phyloP scores from a whole-genome alignment of 2,113 vertebrate species.

The Leptobrachium ailaonicum region DNA sequence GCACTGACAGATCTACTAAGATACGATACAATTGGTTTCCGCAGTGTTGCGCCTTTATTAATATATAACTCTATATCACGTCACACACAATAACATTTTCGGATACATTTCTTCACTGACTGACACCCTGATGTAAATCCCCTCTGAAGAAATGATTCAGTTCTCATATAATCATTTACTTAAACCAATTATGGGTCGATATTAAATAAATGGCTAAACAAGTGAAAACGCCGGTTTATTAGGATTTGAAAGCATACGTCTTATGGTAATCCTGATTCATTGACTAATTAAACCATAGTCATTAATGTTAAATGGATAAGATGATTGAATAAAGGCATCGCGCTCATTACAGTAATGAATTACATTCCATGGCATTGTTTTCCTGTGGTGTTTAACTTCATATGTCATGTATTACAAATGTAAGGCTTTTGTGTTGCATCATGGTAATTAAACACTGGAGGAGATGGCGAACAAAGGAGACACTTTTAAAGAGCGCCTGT shows the following conservation, averaged over 20 bases:
- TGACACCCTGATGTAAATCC: too few species aligned
- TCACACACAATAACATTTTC: too few species aligned
- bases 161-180: conserved; percentile 12
- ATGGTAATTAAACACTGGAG: too few species aligned
- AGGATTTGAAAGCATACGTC: conserved; percentile 56
- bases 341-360: conserved; percentile 52
- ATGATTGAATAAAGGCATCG: conserved; percentile 55
- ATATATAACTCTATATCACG: too few species aligned
- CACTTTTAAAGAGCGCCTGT: too few species aligned
- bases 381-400: conserved; percentile 1
- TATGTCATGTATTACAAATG: conserved; percentile 1
- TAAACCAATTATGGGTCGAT: conserved; percentile 31
- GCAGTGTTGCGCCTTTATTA: too few species aligned
- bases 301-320: conserved; percentile 60
- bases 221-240: conserved; percentile 30
- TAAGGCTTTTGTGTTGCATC: too few species aligned
- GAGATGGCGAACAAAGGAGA: too few species aligned
- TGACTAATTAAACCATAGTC: conserved; percentile 56
- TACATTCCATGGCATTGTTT: conserved; percentile 24
- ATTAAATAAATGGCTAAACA: conserved; percentile 48
- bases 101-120: too few species aligned
- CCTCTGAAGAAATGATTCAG: not conserved
- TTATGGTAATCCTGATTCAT: conserved; percentile 56
- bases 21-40: too few species aligned
- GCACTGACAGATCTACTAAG: too few species aligned